These are phyloP conservation scores for Sebastiscus albofasciatus DNA, from an alignment of 2,797 vertebrate genomes.

Conservation along the genomic window DNA sequence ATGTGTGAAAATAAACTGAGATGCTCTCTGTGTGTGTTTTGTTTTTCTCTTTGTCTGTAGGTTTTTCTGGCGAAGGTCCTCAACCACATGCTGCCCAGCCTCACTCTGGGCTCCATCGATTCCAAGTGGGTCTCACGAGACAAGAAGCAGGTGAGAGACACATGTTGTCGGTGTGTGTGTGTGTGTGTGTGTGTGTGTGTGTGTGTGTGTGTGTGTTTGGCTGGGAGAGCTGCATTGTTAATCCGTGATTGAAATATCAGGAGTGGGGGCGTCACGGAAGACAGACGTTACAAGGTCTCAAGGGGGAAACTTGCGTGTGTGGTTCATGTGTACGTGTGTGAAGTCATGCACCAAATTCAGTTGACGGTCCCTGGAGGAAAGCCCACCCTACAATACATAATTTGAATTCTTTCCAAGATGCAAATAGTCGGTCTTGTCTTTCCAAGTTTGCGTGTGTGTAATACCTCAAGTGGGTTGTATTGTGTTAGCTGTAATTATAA, in stretches of 20 bases:
- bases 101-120: constrained; percentile 89
- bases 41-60: constrained; percentile 70
- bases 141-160: constrained; percentile 86
- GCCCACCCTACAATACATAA: neutral
- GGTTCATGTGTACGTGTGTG: neutral
- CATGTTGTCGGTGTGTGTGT: neutral
- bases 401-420: constrained; percentile 8
- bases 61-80: constrained; percentile 92
- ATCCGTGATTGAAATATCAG: constrained; percentile 20
- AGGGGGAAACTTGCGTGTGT: neutral
- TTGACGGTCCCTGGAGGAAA: constrained; percentile 16
- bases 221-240: constrained; percentile 2
- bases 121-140: constrained; percentile 90
- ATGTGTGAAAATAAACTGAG: constrained; percentile 28
- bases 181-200: neutral
- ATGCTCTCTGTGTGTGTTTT: neutral
- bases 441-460: neutral
- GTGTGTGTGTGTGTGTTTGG: neutral
- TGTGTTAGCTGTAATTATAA: constrained; percentile 5
- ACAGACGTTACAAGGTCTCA: constrained; percentile 5
- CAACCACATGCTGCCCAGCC: constrained; percentile 90
- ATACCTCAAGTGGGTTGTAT: neutral
- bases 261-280: neutral
- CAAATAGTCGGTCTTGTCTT: neutral
- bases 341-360: neutral